A percentile compares a stretch with the other conserved stretches of the same genome.
Conservation (phyloP, 2,888 invertebrate genomes). For the Mythimna ferrago region DNA sequence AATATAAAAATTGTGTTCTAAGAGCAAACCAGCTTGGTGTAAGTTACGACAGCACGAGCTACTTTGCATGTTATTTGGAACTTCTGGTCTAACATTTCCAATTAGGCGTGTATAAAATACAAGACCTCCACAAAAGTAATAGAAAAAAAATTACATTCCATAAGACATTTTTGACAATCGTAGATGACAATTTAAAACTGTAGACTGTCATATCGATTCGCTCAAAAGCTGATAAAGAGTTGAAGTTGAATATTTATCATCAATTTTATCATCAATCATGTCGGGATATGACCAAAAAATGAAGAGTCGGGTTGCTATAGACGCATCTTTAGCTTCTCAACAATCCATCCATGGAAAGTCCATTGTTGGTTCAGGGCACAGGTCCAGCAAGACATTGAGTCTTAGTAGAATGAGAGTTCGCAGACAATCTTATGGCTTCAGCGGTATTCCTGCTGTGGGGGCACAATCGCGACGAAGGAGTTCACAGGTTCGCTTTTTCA, state of each 20-base stretch:
- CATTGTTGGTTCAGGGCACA: rapidly evolving
- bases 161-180: slow-evolving; percentile 1
- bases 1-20: too few species aligned
- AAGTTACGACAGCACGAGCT: background rate
- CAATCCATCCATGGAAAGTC: background rate
- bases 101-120: background rate
- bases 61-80: background rate
- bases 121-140: background rate
- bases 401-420: slow-evolving; percentile 78
- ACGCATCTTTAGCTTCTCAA: rapidly evolving
- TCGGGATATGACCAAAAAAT: rapidly evolving
- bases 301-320: slow-evolving; percentile 20
- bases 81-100: background rate
- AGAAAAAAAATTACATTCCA: background rate
- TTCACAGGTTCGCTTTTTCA: slow-evolving; percentile 70
- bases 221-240: background rate
- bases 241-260: background rate
- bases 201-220: background rate
- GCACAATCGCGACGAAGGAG: slow-evolving; percentile 69
- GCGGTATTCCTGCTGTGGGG: slow-evolving; percentile 76
- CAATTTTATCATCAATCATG: slow-evolving; percentile 14
- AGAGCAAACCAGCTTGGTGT: too few species aligned
- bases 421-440: slow-evolving; percentile 78
- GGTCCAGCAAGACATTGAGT: background rate
- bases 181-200: background rate